A percentile compares a stretch with the other conserved stretches of the same genome.
These are phyloP conservation scores for Miichthys miiuy DNA, from an alignment of 2,797 vertebrate species.

Conservation along the genomic window DNA sequence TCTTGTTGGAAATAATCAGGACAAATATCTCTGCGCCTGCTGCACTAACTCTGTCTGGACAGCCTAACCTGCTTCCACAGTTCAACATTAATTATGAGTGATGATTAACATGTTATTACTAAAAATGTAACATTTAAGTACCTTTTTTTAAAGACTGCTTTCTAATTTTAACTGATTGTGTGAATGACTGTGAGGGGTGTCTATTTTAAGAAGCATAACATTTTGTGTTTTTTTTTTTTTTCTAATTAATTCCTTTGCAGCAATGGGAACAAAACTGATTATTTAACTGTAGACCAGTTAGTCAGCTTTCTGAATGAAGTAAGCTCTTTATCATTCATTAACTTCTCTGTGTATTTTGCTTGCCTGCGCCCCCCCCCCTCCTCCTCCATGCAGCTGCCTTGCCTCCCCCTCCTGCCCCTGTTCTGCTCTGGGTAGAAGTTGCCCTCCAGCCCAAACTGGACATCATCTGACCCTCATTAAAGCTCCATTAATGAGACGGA, in stretches of 20 bases:
- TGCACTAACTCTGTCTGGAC: slow-evolving; percentile 90
- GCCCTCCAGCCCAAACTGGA: slow-evolving; percentile 60
- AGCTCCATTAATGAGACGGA: slow-evolving; percentile 36
- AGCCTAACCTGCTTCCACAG: slow-evolving; percentile 90
- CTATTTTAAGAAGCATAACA: slow-evolving; percentile 77
- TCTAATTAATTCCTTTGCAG: slow-evolving; percentile 99
- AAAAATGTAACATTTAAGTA: slow-evolving; percentile 58
- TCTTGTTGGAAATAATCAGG: slow-evolving; percentile 59
- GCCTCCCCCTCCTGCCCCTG: not conserved
- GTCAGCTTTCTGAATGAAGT: slow-evolving; percentile 99
- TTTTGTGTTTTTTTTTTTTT: slow-evolving; percentile 81
- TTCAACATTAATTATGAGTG: slow-evolving; percentile 83
- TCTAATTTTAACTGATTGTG: slow-evolving; percentile 67
- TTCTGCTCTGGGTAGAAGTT: slow-evolving; percentile 69
- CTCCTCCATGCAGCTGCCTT: slow-evolving; percentile 7
- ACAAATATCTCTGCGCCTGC: slow-evolving; percentile 84
- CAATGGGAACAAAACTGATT: slow-evolving; percentile 99
- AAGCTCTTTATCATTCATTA: slow-evolving; percentile 99
- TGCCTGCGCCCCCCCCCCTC: slow-evolving; percentile 47
- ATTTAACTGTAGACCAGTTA: slow-evolving; percentile 99
- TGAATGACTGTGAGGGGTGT: slow-evolving; percentile 72
- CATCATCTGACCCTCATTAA: slow-evolving; percentile 25
- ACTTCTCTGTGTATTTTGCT: slow-evolving; percentile 93
- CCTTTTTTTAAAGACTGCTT: slow-evolving; percentile 56
- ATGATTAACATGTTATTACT: slow-evolving; percentile 65